Evolutionary conservation across 2,888 invertebrate species (phyloP).

Genomic region (Phyllotreta cruciferae): DNA sequence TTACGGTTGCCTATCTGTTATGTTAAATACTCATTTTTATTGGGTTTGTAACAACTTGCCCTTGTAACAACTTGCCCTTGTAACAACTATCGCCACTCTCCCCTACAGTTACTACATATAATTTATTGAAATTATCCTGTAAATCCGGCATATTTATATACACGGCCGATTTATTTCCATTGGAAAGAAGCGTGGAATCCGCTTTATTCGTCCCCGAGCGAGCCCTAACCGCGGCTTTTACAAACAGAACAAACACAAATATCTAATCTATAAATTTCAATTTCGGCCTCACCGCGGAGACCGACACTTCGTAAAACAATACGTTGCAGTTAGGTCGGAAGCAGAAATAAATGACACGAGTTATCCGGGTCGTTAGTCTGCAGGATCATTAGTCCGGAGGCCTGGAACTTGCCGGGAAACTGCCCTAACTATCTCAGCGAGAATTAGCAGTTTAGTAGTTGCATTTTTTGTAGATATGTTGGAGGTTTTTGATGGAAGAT

Average conservation of each 20-base stretch:
- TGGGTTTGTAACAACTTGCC: too few species aligned
- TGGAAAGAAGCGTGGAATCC: background rate
- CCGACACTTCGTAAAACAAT: constrained; percentile 48
- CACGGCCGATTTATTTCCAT: constrained; percentile 4
- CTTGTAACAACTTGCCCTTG: too few species aligned
- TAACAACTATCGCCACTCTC: background rate
- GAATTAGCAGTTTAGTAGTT: too few species aligned
- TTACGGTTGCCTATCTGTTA: too few species aligned
- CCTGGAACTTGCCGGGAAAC: too few species aligned
- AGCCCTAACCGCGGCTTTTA: constrained; percentile 6
- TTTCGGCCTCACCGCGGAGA: constrained; percentile 14
- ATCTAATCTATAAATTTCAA: constrained; percentile 31
- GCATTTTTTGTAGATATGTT: too few species aligned
- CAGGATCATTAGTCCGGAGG: background rate
- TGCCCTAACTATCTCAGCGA: too few species aligned
- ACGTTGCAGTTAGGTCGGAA: constrained; percentile 48
- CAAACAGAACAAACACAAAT: constrained; percentile 5
- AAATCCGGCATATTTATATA: constrained; percentile 8
- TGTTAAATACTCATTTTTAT: too few species aligned
- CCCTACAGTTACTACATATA: too few species aligned
- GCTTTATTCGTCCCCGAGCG: constrained; percentile 16
- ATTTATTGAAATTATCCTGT: constrained; percentile 3
- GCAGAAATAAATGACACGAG: constrained; percentile 44
- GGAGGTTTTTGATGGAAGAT: too few species aligned
- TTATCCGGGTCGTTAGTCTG: constrained; percentile 19